Base-by-base conservation (phyloP, 2,113 vertebrate genomes). In the Heptranchias perlo region DNA sequence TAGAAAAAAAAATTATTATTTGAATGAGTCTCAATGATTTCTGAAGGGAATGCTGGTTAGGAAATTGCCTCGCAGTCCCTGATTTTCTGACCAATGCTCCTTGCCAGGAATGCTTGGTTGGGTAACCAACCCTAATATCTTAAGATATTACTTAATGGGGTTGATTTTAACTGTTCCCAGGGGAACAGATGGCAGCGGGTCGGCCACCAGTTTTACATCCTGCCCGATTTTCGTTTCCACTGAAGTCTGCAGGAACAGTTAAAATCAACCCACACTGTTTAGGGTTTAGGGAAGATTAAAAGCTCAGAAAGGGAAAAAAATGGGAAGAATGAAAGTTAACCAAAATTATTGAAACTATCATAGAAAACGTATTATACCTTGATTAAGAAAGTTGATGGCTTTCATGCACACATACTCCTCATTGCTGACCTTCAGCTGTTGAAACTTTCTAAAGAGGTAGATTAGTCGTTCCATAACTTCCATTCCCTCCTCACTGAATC, bases 371-470 rank as follows among this genome's bases (percentile, higher is more conserved):
- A 47, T 28, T 64, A 97, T 97, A 99, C 99, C 99, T 98, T 99
- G 99, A 96, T 99, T 99, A 13, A 99, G 98, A 97, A 99, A 99
- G 98, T 99, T 99, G 97, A 99, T 99, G 97, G 99, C 98, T 98
- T 99, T 99, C 99, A 99, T 99, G 96, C 99, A 99, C 0, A 98
- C 99, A 0, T 99, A 99, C 96, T 99, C 99, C 97, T 99, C 99
- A 0, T 99, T 99, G 98, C 98, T 99, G 98, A 99, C 98, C 97
- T 99, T 99, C 96, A 99, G 95, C 96, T 99, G 99, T 97, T 98
- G 98, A 96, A 99, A 99, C 96, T 99, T 99, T 96, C 99, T 99
- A 95, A 99, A 99, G 93, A 99, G 98, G 98, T 99, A 99, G 96
- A 99, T 99, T 97, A 99, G 94, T 84, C 99, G 98, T 97, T 99